These are phyloP conservation scores for Cynoglossus semilaevis DNA, from an alignment of 2,113 vertebrate species.

Conservation along the genomic window DNA sequence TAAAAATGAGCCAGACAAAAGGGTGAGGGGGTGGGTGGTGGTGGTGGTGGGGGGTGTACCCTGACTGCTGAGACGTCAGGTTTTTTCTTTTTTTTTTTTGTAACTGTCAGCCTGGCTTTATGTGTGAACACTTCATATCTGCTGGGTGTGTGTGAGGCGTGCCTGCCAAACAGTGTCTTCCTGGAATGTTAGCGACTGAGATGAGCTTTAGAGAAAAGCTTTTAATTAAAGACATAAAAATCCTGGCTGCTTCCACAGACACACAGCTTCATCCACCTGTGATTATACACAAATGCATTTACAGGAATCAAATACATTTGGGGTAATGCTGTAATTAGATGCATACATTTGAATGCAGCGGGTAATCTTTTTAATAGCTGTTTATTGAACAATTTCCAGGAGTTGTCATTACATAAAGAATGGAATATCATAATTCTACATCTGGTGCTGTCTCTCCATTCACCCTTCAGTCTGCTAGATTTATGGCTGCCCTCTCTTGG, in stretches of 20 bases:
- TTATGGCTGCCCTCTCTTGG: constrained; percentile 39
- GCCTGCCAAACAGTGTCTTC: constrained; percentile 30
- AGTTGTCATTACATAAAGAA: constrained; percentile 14
- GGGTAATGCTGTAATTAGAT: too few species aligned
- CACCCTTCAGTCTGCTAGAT: constrained; percentile 27
- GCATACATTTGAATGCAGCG: not conserved
- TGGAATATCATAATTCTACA: constrained; percentile 14
- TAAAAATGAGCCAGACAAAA: constrained; percentile 39
- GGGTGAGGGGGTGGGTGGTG: constrained; percentile 1
- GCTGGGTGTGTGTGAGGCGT: constrained; percentile 24
- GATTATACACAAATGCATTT: not conserved
- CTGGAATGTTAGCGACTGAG: constrained; percentile 40
- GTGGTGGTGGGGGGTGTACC: constrained; percentile 17
- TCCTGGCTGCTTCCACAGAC: constrained; percentile 12
- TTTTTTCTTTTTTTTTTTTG: too few species aligned
- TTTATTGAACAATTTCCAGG: constrained; percentile 28
- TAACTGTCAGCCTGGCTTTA: constrained; percentile 57
- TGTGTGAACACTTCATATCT: constrained; percentile 21
- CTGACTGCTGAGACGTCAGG: constrained; percentile 51
- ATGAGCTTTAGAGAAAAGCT: constrained; percentile 30
- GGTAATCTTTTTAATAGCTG: constrained; percentile 29
- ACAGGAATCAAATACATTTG: not conserved
- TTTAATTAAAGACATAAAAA: constrained; percentile 55
- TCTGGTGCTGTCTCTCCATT: constrained; percentile 11
- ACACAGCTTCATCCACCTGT: constrained; percentile 11